Percentiles rank a stretch among this genome's conserved stretches.
These are phyloP conservation scores for Styela clava DNA, from an alignment of 23 tunicate species.

Conservation along the genomic window DNA sequence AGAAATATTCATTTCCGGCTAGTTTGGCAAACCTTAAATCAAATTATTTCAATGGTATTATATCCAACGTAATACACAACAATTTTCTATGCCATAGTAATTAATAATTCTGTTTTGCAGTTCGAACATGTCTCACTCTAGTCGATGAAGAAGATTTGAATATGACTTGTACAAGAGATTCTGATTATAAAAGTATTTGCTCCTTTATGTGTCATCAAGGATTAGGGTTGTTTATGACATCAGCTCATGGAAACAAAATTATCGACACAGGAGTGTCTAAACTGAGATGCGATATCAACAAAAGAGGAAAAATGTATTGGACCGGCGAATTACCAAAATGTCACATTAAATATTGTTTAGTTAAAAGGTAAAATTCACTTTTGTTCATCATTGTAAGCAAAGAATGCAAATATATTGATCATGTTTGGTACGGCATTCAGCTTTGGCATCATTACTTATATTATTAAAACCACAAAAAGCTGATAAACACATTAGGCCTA, in stretches of 20 bases:
- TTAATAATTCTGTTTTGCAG: too few relatives aligned
- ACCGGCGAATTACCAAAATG: conserved; percentile 22
- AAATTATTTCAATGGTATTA: too few relatives aligned
- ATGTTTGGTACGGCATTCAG: too few relatives aligned
- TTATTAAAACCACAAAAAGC: too few relatives aligned
- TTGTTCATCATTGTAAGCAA: too few relatives aligned
- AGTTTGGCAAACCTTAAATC: too few relatives aligned
- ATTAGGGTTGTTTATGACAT: conserved; percentile 21
- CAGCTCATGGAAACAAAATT: background rate
- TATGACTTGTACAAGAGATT: background rate
- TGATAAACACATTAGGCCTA: too few relatives aligned
- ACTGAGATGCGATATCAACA: background rate
- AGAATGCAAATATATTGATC: too few relatives aligned
- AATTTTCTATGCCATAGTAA: too few relatives aligned
- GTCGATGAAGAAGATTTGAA: conserved; percentile 12
- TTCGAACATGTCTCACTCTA: background rate
- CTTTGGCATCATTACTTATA: too few relatives aligned
- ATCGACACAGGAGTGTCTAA: conserved; percentile 6
- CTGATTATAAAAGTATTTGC: conserved; percentile 17
- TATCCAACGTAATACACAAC: too few relatives aligned
- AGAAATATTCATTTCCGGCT: too few relatives aligned
- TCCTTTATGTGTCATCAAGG: conserved; percentile 9
- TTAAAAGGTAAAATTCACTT: background rate
- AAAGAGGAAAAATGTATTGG: conserved; percentile 12
- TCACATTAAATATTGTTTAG: conserved; percentile 13